Evolutionary conservation across 2,888 invertebrate genomes (phyloP).

Genomic region (Metacarcinus magister): DNA sequence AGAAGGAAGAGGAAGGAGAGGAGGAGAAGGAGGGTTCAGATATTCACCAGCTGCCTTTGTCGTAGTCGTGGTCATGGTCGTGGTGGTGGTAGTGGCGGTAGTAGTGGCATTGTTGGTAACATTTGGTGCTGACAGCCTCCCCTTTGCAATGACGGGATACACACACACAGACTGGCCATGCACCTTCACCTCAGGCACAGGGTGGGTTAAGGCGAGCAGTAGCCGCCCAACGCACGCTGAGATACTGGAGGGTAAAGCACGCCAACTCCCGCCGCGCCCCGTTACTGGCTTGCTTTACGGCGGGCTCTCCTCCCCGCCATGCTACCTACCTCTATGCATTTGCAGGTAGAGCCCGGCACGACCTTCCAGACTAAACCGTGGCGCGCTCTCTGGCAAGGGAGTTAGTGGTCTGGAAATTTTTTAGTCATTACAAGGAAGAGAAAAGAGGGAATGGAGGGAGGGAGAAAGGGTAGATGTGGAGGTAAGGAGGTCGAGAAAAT

Average conservation of each 20-base stretch:
- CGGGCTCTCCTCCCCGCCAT: neutral
- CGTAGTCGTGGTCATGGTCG: neutral
- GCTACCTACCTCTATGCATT: neutral
- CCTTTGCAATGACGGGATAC: neutral
- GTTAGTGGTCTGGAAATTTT: neutral
- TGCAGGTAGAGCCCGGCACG: neutral
- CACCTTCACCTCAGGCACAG: neutral
- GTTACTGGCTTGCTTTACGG: slow-evolving; percentile 4
- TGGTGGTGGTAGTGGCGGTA: neutral
- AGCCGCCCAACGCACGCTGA: neutral
- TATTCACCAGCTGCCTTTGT: neutral
- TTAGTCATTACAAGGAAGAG: neutral
- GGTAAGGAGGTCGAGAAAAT: neutral
- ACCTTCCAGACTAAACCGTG: neutral
- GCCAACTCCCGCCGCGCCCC: neutral
- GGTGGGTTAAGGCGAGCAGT: neutral
- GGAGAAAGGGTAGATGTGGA: slow-evolving; percentile 19
- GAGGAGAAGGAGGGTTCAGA: neutral
- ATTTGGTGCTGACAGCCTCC: neutral
- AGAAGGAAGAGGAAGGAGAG: neutral
- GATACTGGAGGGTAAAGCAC: neutral
- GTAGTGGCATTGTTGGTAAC: neutral
- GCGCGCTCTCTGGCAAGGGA: neutral
- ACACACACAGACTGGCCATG: neutral
- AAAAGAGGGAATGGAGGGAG: neutral